phyloP scores from a whole-genome alignment of 2,113 vertebrate species.

The Oriolus oriolus region DNA sequence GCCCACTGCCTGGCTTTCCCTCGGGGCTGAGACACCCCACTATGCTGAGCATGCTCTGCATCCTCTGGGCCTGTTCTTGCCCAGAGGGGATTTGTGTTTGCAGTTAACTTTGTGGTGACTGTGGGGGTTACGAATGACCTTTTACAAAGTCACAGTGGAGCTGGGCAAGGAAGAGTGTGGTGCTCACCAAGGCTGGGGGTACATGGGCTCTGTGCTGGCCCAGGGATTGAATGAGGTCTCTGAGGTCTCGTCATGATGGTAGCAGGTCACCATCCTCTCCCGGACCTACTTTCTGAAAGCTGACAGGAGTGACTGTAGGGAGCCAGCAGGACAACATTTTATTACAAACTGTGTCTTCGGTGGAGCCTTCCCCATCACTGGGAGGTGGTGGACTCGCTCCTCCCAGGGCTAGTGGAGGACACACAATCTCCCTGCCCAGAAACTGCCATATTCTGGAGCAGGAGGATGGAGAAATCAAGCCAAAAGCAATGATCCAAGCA shows the following conservation, averaged over 20 bases:
- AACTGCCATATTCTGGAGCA: neutral
- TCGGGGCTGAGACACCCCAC: fast-evolving
- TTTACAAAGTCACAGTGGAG: neutral
- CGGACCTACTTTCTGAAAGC: neutral
- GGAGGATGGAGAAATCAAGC: neutral
- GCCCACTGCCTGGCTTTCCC: neutral
- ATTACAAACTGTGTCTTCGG: neutral
- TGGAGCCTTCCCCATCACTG: neutral
- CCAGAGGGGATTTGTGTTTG: neutral
- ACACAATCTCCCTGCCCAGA: neutral
- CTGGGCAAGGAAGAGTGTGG: neutral
- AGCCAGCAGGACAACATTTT: neutral
- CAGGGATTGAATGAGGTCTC: neutral
- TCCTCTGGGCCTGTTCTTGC: neutral
- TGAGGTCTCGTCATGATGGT: neutral
- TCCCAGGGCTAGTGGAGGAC: neutral
- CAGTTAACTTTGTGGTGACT: neutral
- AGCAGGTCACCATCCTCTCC: neutral
- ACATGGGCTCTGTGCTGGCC: neutral
- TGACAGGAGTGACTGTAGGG: neutral
- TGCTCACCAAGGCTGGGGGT: neutral
- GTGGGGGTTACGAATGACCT: neutral
- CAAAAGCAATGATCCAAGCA: constrained; percentile 24
- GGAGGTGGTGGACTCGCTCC: fast-evolving
- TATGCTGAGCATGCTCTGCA: fast-evolving